phyloP scores from a whole-genome alignment of 2,113 vertebrate genomes.

The Mus spicilegus region DNA sequence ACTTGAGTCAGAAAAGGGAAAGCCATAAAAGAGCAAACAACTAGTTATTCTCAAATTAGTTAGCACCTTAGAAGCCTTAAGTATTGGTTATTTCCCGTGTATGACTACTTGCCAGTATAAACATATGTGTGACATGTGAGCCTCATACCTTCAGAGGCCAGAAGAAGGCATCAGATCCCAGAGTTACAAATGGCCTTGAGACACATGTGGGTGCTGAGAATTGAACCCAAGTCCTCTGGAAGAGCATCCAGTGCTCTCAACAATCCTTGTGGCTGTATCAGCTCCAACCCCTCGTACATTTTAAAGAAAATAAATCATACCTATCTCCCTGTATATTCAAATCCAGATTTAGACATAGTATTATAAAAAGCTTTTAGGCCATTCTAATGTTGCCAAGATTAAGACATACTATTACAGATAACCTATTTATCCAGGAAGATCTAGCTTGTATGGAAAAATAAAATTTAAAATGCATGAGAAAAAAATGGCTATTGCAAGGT shows the following conservation, averaged over 20 bases:
- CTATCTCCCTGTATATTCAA: neutral
- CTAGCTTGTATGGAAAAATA: slow-evolving; percentile 7
- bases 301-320: neutral
- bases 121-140: neutral
- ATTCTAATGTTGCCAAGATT: neutral
- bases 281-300: neutral
- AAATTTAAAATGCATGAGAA: neutral
- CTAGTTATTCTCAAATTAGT: neutral
- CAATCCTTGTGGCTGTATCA: neutral
- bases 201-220: neutral
- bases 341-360: neutral
- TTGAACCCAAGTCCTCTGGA: neutral
- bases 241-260: neutral
- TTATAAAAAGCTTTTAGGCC: slow-evolving; percentile 2
- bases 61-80: neutral
- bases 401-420: neutral
- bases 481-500: slow-evolving; percentile 37
- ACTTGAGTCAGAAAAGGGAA: slow-evolving; percentile 18
- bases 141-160: neutral
- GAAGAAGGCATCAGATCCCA: neutral
- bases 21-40: neutral
- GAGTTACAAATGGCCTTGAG: neutral
- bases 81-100: neutral
- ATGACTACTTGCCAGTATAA: neutral
- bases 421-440: neutral